Evolutionary conservation across 2,113 vertebrate genomes (phyloP).

Genomic region (Albula goreensis): DNA sequence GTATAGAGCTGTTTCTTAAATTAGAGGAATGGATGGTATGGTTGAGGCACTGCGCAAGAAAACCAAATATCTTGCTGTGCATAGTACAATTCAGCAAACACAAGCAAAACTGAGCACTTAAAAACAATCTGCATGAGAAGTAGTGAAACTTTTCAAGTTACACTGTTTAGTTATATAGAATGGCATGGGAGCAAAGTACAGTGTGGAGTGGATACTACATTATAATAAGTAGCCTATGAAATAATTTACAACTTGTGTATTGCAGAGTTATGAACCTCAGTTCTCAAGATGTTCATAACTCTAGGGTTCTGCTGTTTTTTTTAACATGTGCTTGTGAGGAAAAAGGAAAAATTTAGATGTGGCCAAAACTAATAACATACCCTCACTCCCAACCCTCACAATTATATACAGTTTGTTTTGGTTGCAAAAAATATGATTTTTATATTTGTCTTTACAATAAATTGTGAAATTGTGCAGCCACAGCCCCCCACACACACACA

Average conservation of each 20-base stretch:
- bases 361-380: background rate
- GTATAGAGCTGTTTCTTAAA: background rate
- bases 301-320: background rate
- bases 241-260: background rate
- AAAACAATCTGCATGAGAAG: background rate
- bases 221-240: background rate
- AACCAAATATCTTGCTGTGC: background rate
- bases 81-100: background rate
- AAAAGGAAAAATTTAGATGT: background rate
- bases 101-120: background rate
- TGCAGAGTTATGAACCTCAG: background rate
- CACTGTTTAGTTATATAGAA: too few species aligned
- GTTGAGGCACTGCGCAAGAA: background rate
- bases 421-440: background rate
- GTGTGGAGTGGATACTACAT: background rate
- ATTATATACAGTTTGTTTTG: background rate
- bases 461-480: too few species aligned
- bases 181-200: too few species aligned
- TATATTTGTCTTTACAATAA: too few species aligned
- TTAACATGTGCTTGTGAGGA: background rate
- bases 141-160: background rate
- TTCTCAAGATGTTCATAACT: conserved; percentile 4
- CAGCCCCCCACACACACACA: too few species aligned
- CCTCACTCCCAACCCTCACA: background rate
- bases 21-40: background rate